phyloP scores from a whole-genome alignment of 2,797 vertebrate species.

The Hoplostethus atlanticus region DNA sequence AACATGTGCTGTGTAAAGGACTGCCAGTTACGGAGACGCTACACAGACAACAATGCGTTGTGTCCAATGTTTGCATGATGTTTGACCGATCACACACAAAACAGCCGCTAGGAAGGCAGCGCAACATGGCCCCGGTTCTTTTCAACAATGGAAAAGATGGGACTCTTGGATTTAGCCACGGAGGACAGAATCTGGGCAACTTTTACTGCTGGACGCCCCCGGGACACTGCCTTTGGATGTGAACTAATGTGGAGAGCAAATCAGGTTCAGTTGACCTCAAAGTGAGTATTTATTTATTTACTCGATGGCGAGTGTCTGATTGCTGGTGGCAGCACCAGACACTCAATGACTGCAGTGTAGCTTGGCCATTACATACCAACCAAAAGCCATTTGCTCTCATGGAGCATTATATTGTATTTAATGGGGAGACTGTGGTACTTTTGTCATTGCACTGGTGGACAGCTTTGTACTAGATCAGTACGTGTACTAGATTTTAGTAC shows the following conservation, averaged over 20 bases:
- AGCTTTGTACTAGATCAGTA: constrained; percentile 19
- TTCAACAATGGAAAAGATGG: neutral
- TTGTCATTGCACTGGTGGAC: constrained; percentile 49
- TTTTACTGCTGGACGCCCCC: neutral
- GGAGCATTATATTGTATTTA: constrained; percentile 31
- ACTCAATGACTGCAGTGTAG: neutral
- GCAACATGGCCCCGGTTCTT: neutral
- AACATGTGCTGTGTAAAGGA: neutral
- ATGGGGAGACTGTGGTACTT: constrained; percentile 33
- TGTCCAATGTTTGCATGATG: neutral
- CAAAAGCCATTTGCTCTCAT: constrained; percentile 30
- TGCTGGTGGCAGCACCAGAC: neutral
- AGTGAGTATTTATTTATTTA: constrained; percentile 31
- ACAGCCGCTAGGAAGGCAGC: neutral
- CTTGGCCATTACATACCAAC: constrained; percentile 6
- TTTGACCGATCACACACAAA: neutral
- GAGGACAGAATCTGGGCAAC: neutral
- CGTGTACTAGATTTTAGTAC: constrained; percentile 19
- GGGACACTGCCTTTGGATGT: neutral
- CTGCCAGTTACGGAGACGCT: neutral
- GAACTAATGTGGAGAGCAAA: neutral
- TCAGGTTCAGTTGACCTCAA: constrained; percentile 4
- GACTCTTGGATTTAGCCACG: neutral
- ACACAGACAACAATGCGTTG: neutral
- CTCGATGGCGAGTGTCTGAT: neutral